Conservation (phyloP, 1,140 invertebrate species). For the Bombus terrestris region DNA sequence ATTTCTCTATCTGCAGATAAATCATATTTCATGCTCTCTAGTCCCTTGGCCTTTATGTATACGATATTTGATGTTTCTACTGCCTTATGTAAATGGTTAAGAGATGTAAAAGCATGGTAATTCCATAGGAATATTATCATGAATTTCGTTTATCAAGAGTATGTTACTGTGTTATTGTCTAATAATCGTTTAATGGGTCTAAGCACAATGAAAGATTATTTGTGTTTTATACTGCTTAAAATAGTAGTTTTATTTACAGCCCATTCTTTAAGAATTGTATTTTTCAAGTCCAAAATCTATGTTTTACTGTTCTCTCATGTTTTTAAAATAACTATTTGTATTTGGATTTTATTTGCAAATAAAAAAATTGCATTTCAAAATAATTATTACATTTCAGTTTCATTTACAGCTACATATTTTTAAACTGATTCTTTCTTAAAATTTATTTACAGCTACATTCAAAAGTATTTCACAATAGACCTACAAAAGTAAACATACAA, state of each 20-base stretch:
- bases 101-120: background rate
- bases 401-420: too few species aligned
- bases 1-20: conserved; percentile 57
- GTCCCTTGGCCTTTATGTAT: background rate
- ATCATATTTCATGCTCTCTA: conserved; percentile 52
- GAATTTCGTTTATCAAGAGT: background rate
- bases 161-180: background rate
- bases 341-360: background rate
- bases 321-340: background rate
- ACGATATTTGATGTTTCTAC: background rate
- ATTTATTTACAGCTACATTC: too few species aligned
- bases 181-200: background rate
- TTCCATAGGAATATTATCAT: background rate
- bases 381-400: too few species aligned
- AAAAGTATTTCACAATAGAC: too few species aligned
- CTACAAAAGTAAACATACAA: background rate
- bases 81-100: background rate
- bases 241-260: too few species aligned
- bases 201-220: too few species aligned
- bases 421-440: too few species aligned
- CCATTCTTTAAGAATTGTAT: background rate
- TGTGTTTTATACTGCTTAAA: too few species aligned
- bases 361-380: too few species aligned
- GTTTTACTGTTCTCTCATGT: background rate
- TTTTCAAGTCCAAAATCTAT: background rate